These are phyloP conservation scores for Aricia agestis DNA, from an alignment of 1,140 invertebrate species.

Conservation along the genomic window DNA sequence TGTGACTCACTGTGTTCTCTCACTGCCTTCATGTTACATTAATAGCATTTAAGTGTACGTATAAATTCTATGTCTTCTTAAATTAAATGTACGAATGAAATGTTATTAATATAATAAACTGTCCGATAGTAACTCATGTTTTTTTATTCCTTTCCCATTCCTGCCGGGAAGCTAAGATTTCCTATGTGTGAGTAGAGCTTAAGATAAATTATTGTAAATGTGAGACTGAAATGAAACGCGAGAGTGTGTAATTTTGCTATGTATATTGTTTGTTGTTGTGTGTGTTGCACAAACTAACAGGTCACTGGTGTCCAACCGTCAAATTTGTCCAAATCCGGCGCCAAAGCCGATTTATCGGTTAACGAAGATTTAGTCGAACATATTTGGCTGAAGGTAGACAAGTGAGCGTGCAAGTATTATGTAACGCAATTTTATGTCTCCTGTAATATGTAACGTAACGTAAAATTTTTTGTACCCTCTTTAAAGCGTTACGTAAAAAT, in stretches of 20 bases:
- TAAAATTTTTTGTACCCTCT: too few relatives aligned
- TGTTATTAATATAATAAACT: constrained; percentile 28
- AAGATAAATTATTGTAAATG: not conserved
- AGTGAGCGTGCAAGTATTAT: too few relatives aligned
- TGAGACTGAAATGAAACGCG: not conserved
- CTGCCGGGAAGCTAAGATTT: constrained; percentile 62
- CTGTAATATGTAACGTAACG: too few relatives aligned
- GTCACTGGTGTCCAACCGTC: not conserved
- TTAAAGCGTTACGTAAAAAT: too few relatives aligned
- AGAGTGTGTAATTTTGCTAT: not conserved
- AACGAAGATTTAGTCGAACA: too few relatives aligned
- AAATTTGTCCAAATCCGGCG: too few relatives aligned
- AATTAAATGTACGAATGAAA: not conserved
- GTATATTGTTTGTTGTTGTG: constrained; percentile 23
- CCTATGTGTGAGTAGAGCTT: not conserved
- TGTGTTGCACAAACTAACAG: constrained; percentile 19
- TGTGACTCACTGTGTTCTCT: constrained; percentile 8
- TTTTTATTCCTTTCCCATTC: constrained; percentile 26
- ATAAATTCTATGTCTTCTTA: not conserved
- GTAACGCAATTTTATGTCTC: too few relatives aligned
- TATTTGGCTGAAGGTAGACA: too few relatives aligned
- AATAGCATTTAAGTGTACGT: not conserved
- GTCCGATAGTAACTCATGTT: constrained; percentile 30
- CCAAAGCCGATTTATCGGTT: too few relatives aligned
- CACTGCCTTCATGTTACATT: constrained; percentile 2